A percentile compares a stretch with the other conserved stretches of the same genome.
Evolutionary conservation across 2,113 vertebrate genomes (phyloP).

Genomic region (Chloroceryle aenea): DNA sequence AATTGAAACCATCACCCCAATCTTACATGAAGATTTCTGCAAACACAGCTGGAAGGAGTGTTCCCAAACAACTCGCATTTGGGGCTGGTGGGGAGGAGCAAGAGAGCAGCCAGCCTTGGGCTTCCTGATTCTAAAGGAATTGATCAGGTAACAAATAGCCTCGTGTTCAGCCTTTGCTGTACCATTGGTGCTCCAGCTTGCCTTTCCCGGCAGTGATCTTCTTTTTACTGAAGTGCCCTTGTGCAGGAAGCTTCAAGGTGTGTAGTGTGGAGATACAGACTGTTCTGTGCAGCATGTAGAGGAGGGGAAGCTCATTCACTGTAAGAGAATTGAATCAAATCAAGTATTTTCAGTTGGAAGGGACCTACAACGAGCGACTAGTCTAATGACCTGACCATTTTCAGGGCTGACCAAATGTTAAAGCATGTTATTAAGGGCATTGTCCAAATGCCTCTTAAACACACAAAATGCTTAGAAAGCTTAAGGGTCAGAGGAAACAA

Average conservation of each 20-base stretch:
- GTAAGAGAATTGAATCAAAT: not conserved
- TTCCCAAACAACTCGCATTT: not conserved
- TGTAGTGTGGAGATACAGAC: not conserved
- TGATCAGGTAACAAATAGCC: not conserved
- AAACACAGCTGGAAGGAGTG: not conserved
- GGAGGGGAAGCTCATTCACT: not conserved
- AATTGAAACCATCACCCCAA: not conserved
- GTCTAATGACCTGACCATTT: not conserved
- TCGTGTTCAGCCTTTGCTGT: not conserved
- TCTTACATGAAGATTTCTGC: not conserved
- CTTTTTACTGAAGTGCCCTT: not conserved
- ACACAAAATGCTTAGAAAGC: not conserved
- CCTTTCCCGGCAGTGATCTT: not conserved
- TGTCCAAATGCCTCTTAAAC: not conserved
- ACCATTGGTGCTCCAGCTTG: not conserved
- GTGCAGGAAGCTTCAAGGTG: not conserved
- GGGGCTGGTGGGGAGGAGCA: not conserved
- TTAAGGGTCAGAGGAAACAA: not conserved
- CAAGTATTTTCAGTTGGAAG: not conserved
- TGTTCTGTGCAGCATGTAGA: not conserved
- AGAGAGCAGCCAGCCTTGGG: not conserved
- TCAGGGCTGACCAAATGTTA: not conserved
- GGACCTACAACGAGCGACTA: not conserved
- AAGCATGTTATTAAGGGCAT: not conserved
- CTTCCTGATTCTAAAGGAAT: not conserved